Evolutionary conservation across 2,888 invertebrate species (phyloP).

Genomic region (Julus scandinavius): DNA sequence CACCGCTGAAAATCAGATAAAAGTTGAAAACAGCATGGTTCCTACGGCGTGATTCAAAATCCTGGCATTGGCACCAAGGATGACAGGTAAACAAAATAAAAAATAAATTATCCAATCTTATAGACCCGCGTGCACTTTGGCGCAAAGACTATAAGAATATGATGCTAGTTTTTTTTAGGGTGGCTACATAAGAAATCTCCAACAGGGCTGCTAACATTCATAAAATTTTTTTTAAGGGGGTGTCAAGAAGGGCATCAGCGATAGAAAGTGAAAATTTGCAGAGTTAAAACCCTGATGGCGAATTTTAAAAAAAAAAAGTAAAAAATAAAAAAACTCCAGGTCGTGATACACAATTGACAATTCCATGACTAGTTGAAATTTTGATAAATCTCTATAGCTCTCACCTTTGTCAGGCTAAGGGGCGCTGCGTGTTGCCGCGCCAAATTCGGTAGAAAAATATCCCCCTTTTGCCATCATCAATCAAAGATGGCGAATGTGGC

Average conservation of each 20-base stretch:
- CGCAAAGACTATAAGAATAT: not conserved
- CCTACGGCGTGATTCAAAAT: not conserved
- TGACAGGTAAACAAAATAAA: conserved; percentile 42
- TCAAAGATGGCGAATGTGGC: conserved; percentile 24
- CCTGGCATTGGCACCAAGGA: conserved; percentile 17
- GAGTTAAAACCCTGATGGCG: conserved; percentile 30
- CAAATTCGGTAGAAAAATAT: conserved; percentile 34
- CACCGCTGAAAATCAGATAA: conserved; percentile 51
- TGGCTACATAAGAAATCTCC: conserved; percentile 29
- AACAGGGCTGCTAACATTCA: conserved; percentile 39
- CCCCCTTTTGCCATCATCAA: conserved; percentile 39
- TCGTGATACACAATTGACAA: conserved; percentile 42
- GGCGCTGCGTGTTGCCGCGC: conserved; percentile 39
- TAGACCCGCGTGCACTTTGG: not conserved
- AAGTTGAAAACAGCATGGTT: conserved; percentile 35
- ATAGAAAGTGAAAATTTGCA: conserved; percentile 30
- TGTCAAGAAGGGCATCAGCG: conserved; percentile 25
- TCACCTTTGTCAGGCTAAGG: conserved; percentile 39
- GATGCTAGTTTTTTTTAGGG: not conserved
- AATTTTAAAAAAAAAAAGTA: not conserved
- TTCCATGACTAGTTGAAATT: conserved; percentile 39
- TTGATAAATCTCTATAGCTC: conserved; percentile 35
- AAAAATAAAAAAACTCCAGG: conserved; percentile 5
- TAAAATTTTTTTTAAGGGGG: not conserved
- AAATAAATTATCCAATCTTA: conserved; percentile 39